Percentiles rank a stretch among this genome's conserved stretches.
These are phyloP conservation scores for Lutraria rhynchaena DNA, from an alignment of 1,140 invertebrate genomes.

Conservation along the genomic window DNA sequence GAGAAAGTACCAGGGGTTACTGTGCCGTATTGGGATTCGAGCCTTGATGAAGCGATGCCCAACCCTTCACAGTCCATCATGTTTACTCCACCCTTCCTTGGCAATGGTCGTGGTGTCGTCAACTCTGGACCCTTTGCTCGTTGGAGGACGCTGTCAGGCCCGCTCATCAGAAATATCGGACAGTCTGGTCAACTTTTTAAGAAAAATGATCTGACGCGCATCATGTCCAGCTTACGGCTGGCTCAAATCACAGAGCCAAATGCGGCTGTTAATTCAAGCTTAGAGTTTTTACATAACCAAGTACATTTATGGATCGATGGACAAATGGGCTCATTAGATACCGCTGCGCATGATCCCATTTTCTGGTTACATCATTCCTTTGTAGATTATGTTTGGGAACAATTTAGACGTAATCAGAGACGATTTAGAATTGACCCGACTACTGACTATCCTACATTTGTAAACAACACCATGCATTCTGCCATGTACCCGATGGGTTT, in stretches of 20 bases:
- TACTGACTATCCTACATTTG: conserved; percentile 48
- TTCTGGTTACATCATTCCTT: conserved; percentile 82
- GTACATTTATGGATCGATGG: conserved; percentile 77
- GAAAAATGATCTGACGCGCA: conserved; percentile 60
- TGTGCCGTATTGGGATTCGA: conserved; percentile 77
- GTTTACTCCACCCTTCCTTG: conserved; percentile 77
- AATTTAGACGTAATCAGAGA: conserved; percentile 69
- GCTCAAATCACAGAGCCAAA: conserved; percentile 72
- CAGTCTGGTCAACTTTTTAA: conserved; percentile 57
- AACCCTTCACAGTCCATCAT: conserved; percentile 77
- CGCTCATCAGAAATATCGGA: conserved; percentile 66
- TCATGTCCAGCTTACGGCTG: conserved; percentile 58
- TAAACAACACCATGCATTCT: conserved; percentile 52
- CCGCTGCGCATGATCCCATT: conserved; percentile 79
- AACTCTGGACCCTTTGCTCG: conserved; percentile 73
- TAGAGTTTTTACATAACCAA: conserved; percentile 74
- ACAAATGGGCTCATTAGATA: conserved; percentile 72
- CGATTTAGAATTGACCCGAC: conserved; percentile 58
- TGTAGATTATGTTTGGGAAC: conserved; percentile 77
- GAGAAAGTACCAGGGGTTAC: conserved; percentile 67
- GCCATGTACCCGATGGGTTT: conserved; percentile 50
- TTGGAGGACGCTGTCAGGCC: conserved; percentile 71
- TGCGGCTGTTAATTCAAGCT: conserved; percentile 55
- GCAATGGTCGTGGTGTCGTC: conserved; percentile 81
- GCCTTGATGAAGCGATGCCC: conserved; percentile 69